These are phyloP conservation scores for Bolborhynchus lineola DNA, from an alignment of 2,113 vertebrate genomes.

Conservation along the genomic window DNA sequence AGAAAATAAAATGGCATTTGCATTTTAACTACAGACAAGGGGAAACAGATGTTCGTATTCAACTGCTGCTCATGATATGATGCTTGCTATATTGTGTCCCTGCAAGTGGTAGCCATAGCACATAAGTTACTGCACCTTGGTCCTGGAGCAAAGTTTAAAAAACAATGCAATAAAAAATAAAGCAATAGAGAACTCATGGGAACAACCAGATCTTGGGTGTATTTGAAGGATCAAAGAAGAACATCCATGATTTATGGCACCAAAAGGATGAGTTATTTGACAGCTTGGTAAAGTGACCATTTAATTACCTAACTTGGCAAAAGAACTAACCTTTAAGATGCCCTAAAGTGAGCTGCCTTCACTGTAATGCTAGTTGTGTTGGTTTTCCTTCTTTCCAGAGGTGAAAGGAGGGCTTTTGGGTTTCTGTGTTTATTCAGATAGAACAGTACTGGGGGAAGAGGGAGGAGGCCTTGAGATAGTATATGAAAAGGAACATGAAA, in stretches of 20 bases:
- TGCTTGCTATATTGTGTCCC: not conserved
- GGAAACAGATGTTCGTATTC: not conserved
- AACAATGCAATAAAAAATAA: not conserved
- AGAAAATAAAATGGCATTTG: not conserved
- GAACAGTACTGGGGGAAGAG: accelerated
- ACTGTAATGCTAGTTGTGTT: not conserved
- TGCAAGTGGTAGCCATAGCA: not conserved
- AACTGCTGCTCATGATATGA: not conserved
- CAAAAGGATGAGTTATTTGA: not conserved
- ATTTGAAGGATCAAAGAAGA: not conserved
- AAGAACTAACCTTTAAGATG: not conserved
- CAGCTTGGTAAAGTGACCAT: not conserved
- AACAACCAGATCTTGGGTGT: not conserved
- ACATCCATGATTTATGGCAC: not conserved
- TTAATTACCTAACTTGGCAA: not conserved
- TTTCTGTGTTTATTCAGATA: not conserved
- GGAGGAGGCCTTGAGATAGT: not conserved
- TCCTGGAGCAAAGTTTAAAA: not conserved
- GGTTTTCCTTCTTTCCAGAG: not conserved
- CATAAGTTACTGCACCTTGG: not conserved
- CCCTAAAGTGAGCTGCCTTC: not conserved
- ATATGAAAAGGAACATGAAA: not conserved
- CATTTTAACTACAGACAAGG: not conserved
- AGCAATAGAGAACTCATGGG: not conserved
- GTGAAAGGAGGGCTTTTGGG: not conserved